Evolutionary conservation across 2,888 invertebrate genomes (phyloP), one percentile per base, ranked within the genome.

Genomic region (Campoletis raptor): DNA sequence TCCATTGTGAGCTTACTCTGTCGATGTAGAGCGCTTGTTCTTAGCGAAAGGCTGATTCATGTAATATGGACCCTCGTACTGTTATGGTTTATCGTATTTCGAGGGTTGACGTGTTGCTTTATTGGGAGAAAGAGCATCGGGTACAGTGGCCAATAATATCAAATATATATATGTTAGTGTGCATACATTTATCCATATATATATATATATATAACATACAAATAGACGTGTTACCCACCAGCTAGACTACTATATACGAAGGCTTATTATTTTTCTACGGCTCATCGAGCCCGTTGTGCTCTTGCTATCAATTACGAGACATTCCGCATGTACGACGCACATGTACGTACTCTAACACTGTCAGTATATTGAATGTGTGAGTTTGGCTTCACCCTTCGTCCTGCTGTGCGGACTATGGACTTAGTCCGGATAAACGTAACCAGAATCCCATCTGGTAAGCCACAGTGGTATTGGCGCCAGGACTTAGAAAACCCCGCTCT

Each of bases 201-300:
- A 3, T 30, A 30, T 30, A 3, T 78, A 77, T 74, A 74, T 45
- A 48, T 40, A 66, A 66, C 78, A 66, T 48, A 77, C 37, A 54
- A 45, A 85, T 61, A 72, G 64, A 70, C 30, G 45, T 42, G 24
- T 36, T 36, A 57, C 37, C 67, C 83, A 69, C 52, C 57, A 78
- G 61, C 45, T 24, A 77, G 67, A 86, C 88, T 85, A 89, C 88
- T 87, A 89, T 76, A 57, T 91, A 90, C 90, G 87, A 90, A 74
- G 93, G 93, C 94, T 94, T 94, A 94, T 94, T 94, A 94, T 94
- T 94, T 94, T 94, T 92, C 91, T 94, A 93, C 93, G 94, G 93
- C 93, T 94, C 94, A 94, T 94, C 92, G 94, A 93, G 90, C 92
- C 91, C 91, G 91, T 89, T 93, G 92, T 93, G 92, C 91, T 79